Evolutionary conservation across 2,888 invertebrate genomes (phyloP).

Genomic region (Microctonus aethiopoides): DNA sequence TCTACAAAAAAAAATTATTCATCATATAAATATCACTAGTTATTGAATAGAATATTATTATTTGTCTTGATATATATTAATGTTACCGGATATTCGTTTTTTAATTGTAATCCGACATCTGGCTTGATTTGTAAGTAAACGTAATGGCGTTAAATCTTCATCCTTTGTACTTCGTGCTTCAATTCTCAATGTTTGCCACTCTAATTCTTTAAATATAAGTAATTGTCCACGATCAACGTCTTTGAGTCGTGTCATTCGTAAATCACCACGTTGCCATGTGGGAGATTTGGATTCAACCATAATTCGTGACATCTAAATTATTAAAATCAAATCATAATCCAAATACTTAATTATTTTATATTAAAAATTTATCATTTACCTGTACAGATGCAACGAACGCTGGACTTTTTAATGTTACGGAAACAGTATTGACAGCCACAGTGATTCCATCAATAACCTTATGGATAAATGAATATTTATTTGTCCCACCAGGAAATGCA

Average conservation of each 20-base stretch:
- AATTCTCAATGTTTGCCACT: slow-evolving; percentile 96
- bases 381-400: slow-evolving; percentile 96
- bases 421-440: slow-evolving; percentile 93
- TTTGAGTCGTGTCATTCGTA: slow-evolving; percentile 91
- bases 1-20: slow-evolving; percentile 71
- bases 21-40: background rate
- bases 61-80: background rate
- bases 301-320: slow-evolving; percentile 85
- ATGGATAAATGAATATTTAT: slow-evolving; percentile 86
- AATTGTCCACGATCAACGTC: slow-evolving; percentile 89
- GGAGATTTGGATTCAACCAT: slow-evolving; percentile 94
- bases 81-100: slow-evolving; percentile 85
- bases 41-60: slow-evolving; percentile 8
- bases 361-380: slow-evolving; percentile 69
- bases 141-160: slow-evolving; percentile 84
- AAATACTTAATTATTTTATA: background rate
- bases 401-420: slow-evolving; percentile 92
- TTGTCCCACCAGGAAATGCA: slow-evolving; percentile 71
- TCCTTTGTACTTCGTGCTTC: slow-evolving; percentile 90
- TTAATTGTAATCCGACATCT: slow-evolving; percentile 95
- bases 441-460: slow-evolving; percentile 98
- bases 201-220: slow-evolving; percentile 95
- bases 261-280: slow-evolving; percentile 86
- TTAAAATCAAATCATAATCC: slow-evolving; percentile 10
- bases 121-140: slow-evolving; percentile 93